Base-by-base conservation (phyloP, 2,797 vertebrate species). In the Danio tinwini region DNA sequence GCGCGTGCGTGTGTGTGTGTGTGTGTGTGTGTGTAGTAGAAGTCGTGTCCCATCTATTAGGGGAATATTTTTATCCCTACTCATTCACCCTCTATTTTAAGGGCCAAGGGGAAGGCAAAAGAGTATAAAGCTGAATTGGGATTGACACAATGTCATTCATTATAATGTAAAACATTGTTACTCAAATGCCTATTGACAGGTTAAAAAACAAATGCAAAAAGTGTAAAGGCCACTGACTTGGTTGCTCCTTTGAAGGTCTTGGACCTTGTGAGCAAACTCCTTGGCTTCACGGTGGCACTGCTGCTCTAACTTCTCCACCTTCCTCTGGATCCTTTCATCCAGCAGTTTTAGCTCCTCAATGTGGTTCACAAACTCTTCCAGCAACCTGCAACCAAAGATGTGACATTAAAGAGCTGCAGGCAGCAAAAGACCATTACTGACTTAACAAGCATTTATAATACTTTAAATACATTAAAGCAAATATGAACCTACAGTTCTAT, bases 261-360 rank as follows among this genome's bases (percentile, higher is more conserved):
- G 98, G 4, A 99, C 98, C 93, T 99, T 99, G 91, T 95, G 97
- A 79, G 97, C 98, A 93, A 99, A 99, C 71, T 99, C 98, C 89
- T 99, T 99, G 21, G 97, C 98, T 92, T 99, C 98, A 63, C 97
- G 96, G 85, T 99, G 97, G 91, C 98, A 99, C 74, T 98, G 97
- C 71, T 99, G 95, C 87, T 99, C 98, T 69, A 99, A 92, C 90
- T 98, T 99, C 90, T 99, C 98, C 85, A 99, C 98, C 81, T 94
- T 95, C 50, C 96, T 95, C 88, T 99, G 98, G 91, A 99, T 99
- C 82, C 96, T 95, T 91, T 99, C 97, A 91, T 99, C 98, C 90
- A 99, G 92, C 82, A 96, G 94, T 91, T 99, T 98, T 68, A 99
- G 93, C 87, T 99, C 98, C 76, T 98, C 96, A 69, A 99, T 99